phyloP scores from a whole-genome alignment of 2,888 invertebrate species.

The Alitta virens region DNA sequence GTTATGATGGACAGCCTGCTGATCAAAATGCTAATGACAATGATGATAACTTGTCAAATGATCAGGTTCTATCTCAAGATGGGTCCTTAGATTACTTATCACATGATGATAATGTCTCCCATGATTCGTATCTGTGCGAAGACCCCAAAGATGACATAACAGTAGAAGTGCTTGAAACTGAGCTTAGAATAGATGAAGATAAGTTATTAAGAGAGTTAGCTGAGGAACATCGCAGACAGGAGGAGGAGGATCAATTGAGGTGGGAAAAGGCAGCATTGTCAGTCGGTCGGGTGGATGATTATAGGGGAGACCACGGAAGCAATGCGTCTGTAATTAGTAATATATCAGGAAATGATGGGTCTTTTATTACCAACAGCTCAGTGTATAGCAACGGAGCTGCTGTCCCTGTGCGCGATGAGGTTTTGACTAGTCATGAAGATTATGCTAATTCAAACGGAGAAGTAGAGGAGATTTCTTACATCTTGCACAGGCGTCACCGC shows the following conservation, averaged over 20 bases:
- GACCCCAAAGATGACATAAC: slow-evolving; percentile 12
- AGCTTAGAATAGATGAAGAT: slow-evolving; percentile 18
- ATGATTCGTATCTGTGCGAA: slow-evolving; percentile 28
- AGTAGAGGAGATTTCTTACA: slow-evolving; percentile 53
- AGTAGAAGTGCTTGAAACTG: slow-evolving; percentile 15
- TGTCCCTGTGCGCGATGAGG: background rate
- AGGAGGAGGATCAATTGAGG: slow-evolving; percentile 5
- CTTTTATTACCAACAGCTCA: no score
- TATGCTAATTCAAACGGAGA: slow-evolving; percentile 25
- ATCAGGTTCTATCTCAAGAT: slow-evolving; percentile 4
- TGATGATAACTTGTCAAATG: slow-evolving; percentile 40
- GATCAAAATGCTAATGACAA: slow-evolving; percentile 56
- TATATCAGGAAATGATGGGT: no score
- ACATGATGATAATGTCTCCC: slow-evolving; percentile 40
- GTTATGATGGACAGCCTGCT: slow-evolving; percentile 39
- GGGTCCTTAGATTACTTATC: slow-evolving; percentile 7
- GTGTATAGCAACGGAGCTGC: no score
- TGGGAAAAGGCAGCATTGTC: background rate
- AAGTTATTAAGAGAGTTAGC: slow-evolving; percentile 6
- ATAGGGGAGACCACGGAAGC: background rate
- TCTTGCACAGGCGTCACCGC: slow-evolving; percentile 39
- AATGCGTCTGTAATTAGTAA: no score
- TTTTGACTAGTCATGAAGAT: background rate
- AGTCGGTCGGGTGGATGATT: background rate
- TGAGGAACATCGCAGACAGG: slow-evolving; percentile 1